Evolutionary conservation across 2,113 vertebrate species (phyloP).

Genomic region (Megaceryle torquata): DNA sequence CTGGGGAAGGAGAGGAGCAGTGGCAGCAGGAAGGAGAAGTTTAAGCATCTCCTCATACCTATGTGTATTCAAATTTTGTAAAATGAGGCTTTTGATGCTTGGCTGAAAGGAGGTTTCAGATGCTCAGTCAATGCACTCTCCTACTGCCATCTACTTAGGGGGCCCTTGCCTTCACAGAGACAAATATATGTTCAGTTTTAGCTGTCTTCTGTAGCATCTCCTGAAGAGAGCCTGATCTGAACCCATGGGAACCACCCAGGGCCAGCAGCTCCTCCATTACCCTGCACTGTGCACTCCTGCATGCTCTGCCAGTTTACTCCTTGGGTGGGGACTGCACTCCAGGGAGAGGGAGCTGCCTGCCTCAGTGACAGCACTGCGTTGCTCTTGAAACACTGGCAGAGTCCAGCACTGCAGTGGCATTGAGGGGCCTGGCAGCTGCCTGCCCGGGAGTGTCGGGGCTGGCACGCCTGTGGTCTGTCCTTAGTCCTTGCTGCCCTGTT

Average conservation of each 20-base stretch:
- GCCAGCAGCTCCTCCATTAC: not conserved
- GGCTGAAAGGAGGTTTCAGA: not conserved
- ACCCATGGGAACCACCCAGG: not conserved
- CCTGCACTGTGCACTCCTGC: not conserved
- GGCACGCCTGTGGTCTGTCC: not conserved
- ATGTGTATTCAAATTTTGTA: not conserved
- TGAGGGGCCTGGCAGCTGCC: not conserved
- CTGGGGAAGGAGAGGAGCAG: not conserved
- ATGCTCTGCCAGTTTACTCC: not conserved
- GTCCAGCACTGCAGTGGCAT: not conserved
- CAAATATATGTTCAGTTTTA: not conserved
- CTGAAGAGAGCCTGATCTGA: not conserved
- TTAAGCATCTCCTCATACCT: not conserved
- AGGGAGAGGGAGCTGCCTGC: not conserved
- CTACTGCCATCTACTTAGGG: not conserved
- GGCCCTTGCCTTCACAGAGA: not conserved
- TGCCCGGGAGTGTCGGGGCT: not conserved
- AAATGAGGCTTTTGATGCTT: not conserved
- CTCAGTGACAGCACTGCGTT: fast-evolving
- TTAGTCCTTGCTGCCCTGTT: not conserved
- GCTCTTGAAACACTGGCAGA: not conserved
- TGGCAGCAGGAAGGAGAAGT: not conserved
- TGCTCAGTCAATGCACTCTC: fast-evolving
- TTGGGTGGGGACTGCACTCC: not conserved
- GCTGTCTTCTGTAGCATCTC: not conserved